Base-by-base conservation (phyloP, 2,113 vertebrate genomes). In the Semicossyphus pulcher region DNA sequence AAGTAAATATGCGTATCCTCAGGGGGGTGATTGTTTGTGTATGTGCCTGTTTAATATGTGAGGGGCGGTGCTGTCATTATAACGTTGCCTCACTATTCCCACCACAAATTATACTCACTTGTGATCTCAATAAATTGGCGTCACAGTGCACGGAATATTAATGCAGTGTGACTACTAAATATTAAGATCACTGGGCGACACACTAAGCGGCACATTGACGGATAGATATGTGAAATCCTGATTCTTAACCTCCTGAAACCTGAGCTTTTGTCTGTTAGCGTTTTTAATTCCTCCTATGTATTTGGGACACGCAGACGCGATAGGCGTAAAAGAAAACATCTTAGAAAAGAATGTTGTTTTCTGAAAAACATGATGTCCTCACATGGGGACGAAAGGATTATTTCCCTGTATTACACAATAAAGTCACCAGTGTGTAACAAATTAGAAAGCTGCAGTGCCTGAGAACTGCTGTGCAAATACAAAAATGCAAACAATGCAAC, bases 91-190 rank as follows among this genome's bases (percentile, higher is more conserved):
- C 44, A 44, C 39, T 71, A 78, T 85, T 86, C 88, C 84, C 88
- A 64, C 56, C 85, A 84, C 80, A 90, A 84, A 90, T 83, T 81
- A 88, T 39, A 64, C 70, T 83, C 80, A 81, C 71, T 78, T 85
- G 75, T 86, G 73, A 84, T 84, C 76, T 72, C 72, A 76, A 86
- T 83, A 81, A 83, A 88, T 76, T 80, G 68, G 78, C 77, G 76
- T 84, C 78, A 87, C 66, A 78, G 84, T 60, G 76, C 76, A 83
- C 47, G 18, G 48, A 77, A 72, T 72, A 80, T 78, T 81, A 48
- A 78, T 49, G 62, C 15, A 73, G 37, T 60, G 71, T 76, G 78
- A 75, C 84, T 78, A 63, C 80, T 61, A 84, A 87, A 71, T 57
- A 59, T 66, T 11, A 23, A 26, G 36, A 51, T 63, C 10, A 49